Conservation (phyloP, 2,797 vertebrate species). For the Rhadinocentrus ornatus region DNA sequence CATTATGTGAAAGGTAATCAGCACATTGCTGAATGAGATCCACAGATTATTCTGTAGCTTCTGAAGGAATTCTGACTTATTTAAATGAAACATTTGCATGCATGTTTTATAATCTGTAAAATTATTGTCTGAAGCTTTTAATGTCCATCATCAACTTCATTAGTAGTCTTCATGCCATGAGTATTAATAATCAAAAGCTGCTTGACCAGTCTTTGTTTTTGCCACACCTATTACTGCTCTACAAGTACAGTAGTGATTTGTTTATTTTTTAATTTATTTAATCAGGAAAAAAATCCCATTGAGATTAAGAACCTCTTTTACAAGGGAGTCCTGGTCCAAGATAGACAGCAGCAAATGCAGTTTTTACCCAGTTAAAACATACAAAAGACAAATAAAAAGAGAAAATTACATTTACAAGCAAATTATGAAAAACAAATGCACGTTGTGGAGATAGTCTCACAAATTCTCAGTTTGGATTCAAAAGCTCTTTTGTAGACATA, state of each 20-base stretch:
- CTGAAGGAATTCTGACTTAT: neutral
- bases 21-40: constrained; percentile 26
- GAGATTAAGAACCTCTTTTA: no score
- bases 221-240: neutral
- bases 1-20: constrained; percentile 29
- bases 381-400: no score
- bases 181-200: neutral
- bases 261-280: no score
- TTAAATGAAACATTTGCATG: neutral
- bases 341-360: no score
- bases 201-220: neutral
- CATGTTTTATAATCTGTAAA: neutral
- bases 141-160: neutral
- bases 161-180: neutral
- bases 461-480: no score
- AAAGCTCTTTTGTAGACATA: neutral
- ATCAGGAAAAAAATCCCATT: no score
- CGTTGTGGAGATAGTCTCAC: no score
- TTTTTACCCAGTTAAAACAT: no score
- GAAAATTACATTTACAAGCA: no score
- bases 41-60: constrained; percentile 32
- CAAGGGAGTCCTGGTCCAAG: no score
- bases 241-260: neutral
- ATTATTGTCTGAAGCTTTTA: no score
- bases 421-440: no score